Percentiles rank a stretch among this genome's conserved stretches.
Conservation (phyloP, 2,797 vertebrate species). For the Ispidina lecontei region DNA sequence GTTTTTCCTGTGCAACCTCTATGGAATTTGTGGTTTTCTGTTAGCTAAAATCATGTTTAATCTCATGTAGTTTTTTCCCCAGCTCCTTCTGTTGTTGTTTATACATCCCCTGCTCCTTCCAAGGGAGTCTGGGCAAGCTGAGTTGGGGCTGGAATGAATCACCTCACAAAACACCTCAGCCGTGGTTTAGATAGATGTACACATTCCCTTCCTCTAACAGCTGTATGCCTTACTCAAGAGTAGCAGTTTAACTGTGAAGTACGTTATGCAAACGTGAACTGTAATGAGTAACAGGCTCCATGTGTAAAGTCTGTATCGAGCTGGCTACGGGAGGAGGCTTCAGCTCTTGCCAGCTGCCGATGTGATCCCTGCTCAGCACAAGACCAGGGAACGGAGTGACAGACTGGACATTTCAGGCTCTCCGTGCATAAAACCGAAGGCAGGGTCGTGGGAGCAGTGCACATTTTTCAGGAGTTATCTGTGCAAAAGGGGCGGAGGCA, state of each 20-base stretch:
- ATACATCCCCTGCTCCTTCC: rapidly evolving
- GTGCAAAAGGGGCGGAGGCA: too few species aligned
- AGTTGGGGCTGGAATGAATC: background rate
- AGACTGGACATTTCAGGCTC: too few species aligned
- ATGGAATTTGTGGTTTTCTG: background rate
- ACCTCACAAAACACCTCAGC: rapidly evolving
- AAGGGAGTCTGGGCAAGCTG: background rate
- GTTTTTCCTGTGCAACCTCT: background rate
- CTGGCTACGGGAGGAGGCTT: background rate
- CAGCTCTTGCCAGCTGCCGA: background rate
- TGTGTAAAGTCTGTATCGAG: rapidly evolving
- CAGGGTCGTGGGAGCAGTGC: too few species aligned
- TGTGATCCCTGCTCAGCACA: background rate
- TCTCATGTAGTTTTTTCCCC: too few species aligned
- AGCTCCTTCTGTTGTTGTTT: background rate
- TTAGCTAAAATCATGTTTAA: background rate
- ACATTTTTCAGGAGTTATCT: too few species aligned
- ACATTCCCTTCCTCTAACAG: rapidly evolving
- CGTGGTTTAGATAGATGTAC: rapidly evolving
- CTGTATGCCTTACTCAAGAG: rapidly evolving
- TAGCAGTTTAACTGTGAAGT: rapidly evolving
- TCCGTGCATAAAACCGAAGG: too few species aligned
- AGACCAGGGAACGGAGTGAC: too few species aligned
- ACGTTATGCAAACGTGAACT: rapidly evolving
- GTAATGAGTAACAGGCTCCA: rapidly evolving